Conservation (phyloP, 2,797 vertebrate species). For the Ptychadena robeensis region DNA sequence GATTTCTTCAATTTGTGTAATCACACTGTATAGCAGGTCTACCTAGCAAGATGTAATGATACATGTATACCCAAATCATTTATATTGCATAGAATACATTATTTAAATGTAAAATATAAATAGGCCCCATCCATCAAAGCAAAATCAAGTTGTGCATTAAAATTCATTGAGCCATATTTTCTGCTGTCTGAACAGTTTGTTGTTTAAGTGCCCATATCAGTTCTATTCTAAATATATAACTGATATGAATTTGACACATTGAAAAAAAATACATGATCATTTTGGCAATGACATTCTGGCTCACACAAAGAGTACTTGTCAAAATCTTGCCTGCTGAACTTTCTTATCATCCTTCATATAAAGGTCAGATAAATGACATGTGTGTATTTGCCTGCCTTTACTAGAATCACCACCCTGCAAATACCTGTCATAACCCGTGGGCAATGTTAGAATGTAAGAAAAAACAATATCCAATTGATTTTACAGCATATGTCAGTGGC, state of each 20-base stretch:
- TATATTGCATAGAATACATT: not conserved
- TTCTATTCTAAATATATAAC: not conserved
- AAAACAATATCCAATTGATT: not conserved
- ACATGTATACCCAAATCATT: not conserved
- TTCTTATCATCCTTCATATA: not conserved
- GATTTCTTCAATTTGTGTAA: constrained; percentile 43
- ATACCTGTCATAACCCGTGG: not conserved
- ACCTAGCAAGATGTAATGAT: constrained; percentile 20
- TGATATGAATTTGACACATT: not conserved
- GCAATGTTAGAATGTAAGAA: too few species aligned
- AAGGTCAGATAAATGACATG: not conserved
- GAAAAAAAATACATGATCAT: not conserved
- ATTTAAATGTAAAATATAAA: constrained; percentile 9
- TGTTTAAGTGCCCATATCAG: not conserved
- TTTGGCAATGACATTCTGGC: not conserved
- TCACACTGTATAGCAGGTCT: constrained; percentile 40
- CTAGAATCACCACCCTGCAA: not conserved
- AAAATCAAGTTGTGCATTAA: not conserved
- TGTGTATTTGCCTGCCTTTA: not conserved
- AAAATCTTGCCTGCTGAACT: not conserved
- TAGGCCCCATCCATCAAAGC: constrained; percentile 3
- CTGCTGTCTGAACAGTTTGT: not conserved
- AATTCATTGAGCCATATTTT: not conserved
- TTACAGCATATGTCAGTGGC: too few species aligned
- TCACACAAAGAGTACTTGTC: not conserved